Base-by-base conservation (phyloP, 1,140 invertebrate species). In the Tetraneura akinire region DNA sequence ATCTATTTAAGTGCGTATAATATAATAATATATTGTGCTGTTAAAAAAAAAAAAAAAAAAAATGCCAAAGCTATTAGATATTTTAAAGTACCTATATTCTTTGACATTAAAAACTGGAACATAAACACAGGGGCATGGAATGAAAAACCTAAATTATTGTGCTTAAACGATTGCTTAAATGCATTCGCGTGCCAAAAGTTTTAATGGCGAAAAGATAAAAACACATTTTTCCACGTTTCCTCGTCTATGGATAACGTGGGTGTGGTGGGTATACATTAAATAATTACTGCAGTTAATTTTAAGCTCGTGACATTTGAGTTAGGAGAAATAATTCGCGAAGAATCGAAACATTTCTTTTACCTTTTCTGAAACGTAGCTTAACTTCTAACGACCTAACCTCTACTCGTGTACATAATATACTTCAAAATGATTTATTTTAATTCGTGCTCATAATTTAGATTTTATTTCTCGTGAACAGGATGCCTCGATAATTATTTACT, bases 181-280 rank as follows among this genome's bases (percentile, higher is more conserved):
- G 64, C n/a, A 45, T 68, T 73, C 18, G 18, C 47, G 70, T 53
- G 45, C 49, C 45, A 73, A 73, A 29, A 53, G 23, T 73, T 73
- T 32, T 73, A 73, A 73, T 51, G 70, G 42, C 47, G n/a, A 73
- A 45, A 53, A 71, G 68, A 71, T 71, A 53, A 71, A 73, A 73
- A 29, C 23, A 32, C 70, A 73, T 73, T 73, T 51, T 49, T 73
- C 23, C 8, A 51, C 70, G 70, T 29, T 32, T 53, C 26, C 70
- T 8, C 45, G 29, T 32, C 70, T 49, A 26, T 53, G 1, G 21
- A 42, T 23, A 21, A n/a, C n/a, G 37, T n/a, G 21, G n/a, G 21
- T 26, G 4, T 0, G 3, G 32, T 37, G 32, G 32, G 60, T 37
- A 29, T 23, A 51, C 14, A 13, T 53, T 73, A 73, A 73, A 73